Evolutionary conservation across 1,140 invertebrate genomes (phyloP).

Genomic region (Galendromus occidentalis): DNA sequence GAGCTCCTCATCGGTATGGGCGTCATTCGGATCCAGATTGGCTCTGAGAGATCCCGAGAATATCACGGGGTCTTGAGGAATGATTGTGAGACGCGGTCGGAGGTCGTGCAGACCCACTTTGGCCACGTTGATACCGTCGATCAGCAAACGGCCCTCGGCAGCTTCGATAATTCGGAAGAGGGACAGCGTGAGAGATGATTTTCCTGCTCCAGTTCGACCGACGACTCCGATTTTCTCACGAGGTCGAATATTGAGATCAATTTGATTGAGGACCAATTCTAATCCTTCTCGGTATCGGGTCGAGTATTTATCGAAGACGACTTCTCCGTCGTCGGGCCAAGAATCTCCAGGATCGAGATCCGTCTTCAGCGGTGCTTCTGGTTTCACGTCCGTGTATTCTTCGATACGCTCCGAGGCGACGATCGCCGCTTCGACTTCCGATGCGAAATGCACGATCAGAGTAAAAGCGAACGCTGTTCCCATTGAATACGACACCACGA

Average conservation of each 20-base stretch:
- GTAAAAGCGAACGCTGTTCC: conserved; percentile 13
- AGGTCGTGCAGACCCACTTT: conserved; percentile 68
- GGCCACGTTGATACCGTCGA: conserved; percentile 74
- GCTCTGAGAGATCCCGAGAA: conserved; percentile 65
- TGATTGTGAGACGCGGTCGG: conserved; percentile 63
- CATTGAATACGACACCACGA: conserved; percentile 13
- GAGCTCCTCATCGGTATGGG: conserved; percentile 35
- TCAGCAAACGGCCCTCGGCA: not conserved
- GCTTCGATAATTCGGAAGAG: conserved; percentile 9
- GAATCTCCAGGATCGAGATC: conserved; percentile 23
- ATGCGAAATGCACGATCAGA: conserved; percentile 24
- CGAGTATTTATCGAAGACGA: conserved; percentile 52
- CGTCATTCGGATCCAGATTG: conserved; percentile 43
- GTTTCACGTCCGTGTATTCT: conserved; percentile 32
- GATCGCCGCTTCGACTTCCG: conserved; percentile 42
- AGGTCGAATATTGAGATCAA: conserved; percentile 44
- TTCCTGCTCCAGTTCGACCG: conserved; percentile 6
- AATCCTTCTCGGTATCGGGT: conserved; percentile 55
- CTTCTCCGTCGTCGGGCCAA: conserved; percentile 51
- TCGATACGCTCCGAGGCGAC: conserved; percentile 41
- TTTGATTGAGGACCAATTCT: conserved; percentile 50
- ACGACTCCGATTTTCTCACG: conserved; percentile 36
- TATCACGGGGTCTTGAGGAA: conserved; percentile 73
- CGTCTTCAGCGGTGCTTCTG: conserved; percentile 19
- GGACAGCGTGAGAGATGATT: not conserved